Percentiles rank a stretch among this genome's conserved stretches.
phyloP scores from a whole-genome alignment of 1,140 invertebrate genomes.

The Contarinia nasturtii region DNA sequence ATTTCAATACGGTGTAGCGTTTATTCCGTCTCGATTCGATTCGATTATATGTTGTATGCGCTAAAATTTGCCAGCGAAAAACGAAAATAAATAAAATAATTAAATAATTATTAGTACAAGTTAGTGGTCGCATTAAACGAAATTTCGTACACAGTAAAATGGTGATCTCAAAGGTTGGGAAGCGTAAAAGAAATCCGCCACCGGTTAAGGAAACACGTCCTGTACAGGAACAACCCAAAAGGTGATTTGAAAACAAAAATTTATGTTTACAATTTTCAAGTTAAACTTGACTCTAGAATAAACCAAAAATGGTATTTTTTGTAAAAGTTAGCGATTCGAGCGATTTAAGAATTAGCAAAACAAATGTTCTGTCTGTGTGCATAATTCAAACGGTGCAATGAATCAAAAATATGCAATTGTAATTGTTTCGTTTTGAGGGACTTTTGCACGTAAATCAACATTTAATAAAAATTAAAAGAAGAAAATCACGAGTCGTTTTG shows the following conservation, averaged over 20 bases:
- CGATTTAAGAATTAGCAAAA: conserved; percentile 5
- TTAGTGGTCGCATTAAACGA: not conserved
- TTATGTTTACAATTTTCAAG: not conserved
- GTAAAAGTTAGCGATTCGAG: conserved; percentile 8
- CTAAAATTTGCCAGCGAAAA: too few relatives aligned
- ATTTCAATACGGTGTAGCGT: too few relatives aligned
- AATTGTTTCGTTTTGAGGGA: not conserved
- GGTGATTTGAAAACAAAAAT: conserved; percentile 12
- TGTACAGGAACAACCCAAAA: conserved; percentile 18
- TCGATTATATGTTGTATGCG: too few relatives aligned
- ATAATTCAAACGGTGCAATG: conserved; percentile 4
- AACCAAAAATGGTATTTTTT: not conserved
- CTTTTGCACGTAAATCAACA: not conserved
- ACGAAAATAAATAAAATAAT: too few relatives aligned
- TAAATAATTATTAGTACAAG: too few relatives aligned
- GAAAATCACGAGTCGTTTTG: too few relatives aligned
- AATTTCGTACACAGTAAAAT: conserved; percentile 11
- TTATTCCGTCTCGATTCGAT: too few relatives aligned
- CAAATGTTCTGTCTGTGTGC: conserved; percentile 15
- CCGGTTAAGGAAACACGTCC: conserved; percentile 21
- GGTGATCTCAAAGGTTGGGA: conserved; percentile 24
- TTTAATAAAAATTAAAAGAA: too few relatives aligned
- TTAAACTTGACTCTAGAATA: not conserved
- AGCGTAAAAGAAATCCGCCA: conserved; percentile 14
- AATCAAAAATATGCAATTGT: not conserved